Conservation (phyloP, 2,113 vertebrate species). For the Scophthalmus maximus region DNA sequence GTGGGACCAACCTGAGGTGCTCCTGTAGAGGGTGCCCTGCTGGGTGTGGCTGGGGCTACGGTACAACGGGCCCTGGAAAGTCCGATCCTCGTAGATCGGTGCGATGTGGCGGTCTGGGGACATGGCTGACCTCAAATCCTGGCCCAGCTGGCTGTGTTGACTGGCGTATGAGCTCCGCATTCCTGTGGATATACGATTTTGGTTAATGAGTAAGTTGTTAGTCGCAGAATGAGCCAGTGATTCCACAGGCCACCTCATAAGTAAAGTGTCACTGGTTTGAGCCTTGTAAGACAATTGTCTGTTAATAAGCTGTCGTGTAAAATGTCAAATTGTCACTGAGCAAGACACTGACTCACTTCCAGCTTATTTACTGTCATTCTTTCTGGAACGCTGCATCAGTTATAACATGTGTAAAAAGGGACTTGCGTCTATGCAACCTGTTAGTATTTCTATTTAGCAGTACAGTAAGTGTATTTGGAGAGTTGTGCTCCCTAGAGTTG, state of each 20-base stretch:
- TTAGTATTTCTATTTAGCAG: no score
- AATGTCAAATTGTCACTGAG: slow-evolving; percentile 12
- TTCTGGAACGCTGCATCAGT: background rate
- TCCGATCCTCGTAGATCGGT: slow-evolving; percentile 94
- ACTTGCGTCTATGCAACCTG: no score
- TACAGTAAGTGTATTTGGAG: no score
- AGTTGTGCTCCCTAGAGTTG: no score
- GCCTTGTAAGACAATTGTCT: background rate
- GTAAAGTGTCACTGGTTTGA: slow-evolving; percentile 4
- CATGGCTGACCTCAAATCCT: slow-evolving; percentile 88
- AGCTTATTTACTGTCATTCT: background rate
- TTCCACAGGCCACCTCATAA: background rate
- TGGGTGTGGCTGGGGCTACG: slow-evolving; percentile 90
- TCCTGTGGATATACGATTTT: slow-evolving; percentile 76
- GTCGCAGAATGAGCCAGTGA: background rate
- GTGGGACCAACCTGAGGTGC: slow-evolving; percentile 86
- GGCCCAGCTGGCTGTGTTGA: slow-evolving; percentile 93
- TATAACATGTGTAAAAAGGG: no score
- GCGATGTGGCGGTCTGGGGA: slow-evolving; percentile 95
- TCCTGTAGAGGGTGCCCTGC: slow-evolving; percentile 88
- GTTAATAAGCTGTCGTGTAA: slow-evolving; percentile 5
- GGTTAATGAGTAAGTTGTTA: background rate
- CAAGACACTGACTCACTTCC: background rate
- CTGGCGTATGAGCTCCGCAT: slow-evolving; percentile 92
- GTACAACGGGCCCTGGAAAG: slow-evolving; percentile 92